A percentile compares a stretch with the other conserved stretches of the same genome.
These are phyloP conservation scores for Drosophila santomea DNA, from an alignment of 1,140 invertebrate genomes.

Conservation along the genomic window DNA sequence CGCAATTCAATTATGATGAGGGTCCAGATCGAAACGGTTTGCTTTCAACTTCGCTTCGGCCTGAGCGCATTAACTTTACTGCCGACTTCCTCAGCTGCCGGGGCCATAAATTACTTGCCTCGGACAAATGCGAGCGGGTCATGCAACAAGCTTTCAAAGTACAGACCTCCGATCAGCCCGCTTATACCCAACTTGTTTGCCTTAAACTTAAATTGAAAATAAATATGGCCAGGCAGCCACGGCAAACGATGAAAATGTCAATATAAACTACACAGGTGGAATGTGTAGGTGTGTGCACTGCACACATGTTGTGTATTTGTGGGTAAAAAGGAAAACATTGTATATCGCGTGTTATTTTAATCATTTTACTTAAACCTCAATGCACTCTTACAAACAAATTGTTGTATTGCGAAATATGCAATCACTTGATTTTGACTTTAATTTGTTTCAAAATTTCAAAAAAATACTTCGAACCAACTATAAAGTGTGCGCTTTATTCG, in stretches of 20 bases:
- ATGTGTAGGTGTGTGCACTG: slow-evolving; percentile 20
- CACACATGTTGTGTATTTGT: slow-evolving; percentile 3
- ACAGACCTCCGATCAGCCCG: slow-evolving; percentile 3
- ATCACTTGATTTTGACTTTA: not conserved
- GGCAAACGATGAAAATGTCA: slow-evolving; percentile 55
- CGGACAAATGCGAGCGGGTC: slow-evolving; percentile 53
- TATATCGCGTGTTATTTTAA: not conserved
- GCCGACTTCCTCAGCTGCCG: slow-evolving; percentile 30
- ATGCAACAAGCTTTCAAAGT: slow-evolving; percentile 62
- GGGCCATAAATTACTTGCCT: slow-evolving; percentile 65
- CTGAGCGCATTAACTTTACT: slow-evolving; percentile 70
- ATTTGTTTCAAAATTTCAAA: no score
- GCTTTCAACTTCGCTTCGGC: slow-evolving; percentile 39
- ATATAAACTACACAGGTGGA: slow-evolving; percentile 48
- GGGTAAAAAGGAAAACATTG: slow-evolving; percentile 4
- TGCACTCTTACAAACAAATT: no score
- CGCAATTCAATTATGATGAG: slow-evolving; percentile 76
- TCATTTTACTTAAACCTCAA: no score
- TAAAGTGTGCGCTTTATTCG: slow-evolving; percentile 31
- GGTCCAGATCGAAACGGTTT: slow-evolving; percentile 40
- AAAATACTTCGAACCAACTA: slow-evolving; percentile 17
- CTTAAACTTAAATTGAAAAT: slow-evolving; percentile 78
- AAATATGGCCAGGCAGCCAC: slow-evolving; percentile 55
- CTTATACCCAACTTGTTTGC: slow-evolving; percentile 31
- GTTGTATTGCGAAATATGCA: no score